These are phyloP conservation scores for Callithrix jacchus DNA, from an alignment of 2,113 vertebrate genomes.

Conservation along the genomic window DNA sequence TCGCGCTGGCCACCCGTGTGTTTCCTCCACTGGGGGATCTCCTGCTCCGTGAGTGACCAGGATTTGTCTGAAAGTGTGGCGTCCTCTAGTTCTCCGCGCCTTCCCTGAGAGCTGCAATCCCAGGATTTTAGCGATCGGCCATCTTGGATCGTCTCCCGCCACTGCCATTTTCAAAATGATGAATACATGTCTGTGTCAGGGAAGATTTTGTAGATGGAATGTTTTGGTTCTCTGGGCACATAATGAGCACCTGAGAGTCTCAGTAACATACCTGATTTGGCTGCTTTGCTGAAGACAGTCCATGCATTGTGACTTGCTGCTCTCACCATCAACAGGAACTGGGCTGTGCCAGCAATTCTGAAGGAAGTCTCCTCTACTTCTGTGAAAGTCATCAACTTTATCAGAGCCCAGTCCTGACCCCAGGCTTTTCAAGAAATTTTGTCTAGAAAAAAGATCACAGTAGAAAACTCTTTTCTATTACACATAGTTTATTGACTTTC, in stretches of 20 bases:
- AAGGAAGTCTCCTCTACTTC: neutral
- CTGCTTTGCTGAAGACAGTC: neutral
- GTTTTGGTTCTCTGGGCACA: neutral
- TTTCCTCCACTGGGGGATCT: too few species aligned
- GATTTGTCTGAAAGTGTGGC: too few species aligned
- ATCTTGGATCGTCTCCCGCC: too few species aligned
- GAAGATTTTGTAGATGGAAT: neutral
- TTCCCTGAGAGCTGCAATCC: too few species aligned
- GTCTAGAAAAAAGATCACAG: neutral
- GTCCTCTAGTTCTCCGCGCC: too few species aligned
- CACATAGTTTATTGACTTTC: neutral
- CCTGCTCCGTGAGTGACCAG: too few species aligned
- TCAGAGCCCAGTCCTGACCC: neutral
- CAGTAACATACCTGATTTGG: neutral
- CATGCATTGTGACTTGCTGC: neutral
- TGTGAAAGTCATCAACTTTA: neutral
- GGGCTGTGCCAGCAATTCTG: neutral
- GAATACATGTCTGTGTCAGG: neutral
- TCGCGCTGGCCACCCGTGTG: too few species aligned
- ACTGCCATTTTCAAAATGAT: neutral
- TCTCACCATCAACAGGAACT: neutral
- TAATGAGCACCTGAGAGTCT: neutral
- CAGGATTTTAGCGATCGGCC: too few species aligned
- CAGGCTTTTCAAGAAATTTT: slow-evolving; percentile 37
- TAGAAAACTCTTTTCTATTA: neutral